These are phyloP conservation scores for Nyctibius bracteatus DNA, from an alignment of 2,113 vertebrate genomes.

Conservation along the genomic window DNA sequence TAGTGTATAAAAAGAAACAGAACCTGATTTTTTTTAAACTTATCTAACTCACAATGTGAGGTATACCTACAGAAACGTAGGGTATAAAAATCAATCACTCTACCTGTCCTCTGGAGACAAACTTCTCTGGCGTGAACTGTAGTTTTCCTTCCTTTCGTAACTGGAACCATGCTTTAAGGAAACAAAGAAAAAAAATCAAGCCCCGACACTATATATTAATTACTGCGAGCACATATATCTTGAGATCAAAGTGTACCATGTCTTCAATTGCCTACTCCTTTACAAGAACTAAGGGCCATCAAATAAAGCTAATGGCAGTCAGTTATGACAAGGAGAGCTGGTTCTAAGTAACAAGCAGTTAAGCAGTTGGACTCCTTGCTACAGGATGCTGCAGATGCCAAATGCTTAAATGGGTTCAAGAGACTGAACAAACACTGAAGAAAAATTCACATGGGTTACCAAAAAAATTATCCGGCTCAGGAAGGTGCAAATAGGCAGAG, in stretches of 20 bases:
- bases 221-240: not conserved
- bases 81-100: not conserved
- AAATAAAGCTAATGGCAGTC: not conserved
- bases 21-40: not conserved
- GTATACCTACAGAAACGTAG: not conserved
- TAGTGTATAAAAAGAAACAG: not conserved
- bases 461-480: not conserved
- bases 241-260: not conserved
- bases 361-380: not conserved
- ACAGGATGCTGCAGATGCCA: not conserved
- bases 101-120: slow-evolving; percentile 81
- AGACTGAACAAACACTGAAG: not conserved
- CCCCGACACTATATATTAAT: not conserved
- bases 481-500: not conserved
- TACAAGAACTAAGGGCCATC: not conserved
- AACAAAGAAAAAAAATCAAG: not conserved
- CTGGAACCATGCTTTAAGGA: slow-evolving; percentile 69
- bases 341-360: not conserved
- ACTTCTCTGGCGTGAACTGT: slow-evolving; percentile 58
- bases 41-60: not conserved
- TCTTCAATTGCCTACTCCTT: not conserved
- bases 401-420: not conserved
- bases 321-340: not conserved
- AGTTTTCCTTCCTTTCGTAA: slow-evolving; percentile 68
- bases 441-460: not conserved